Percentiles rank a stretch among this genome's conserved stretches.
phyloP scores from a whole-genome alignment of 2,113 vertebrate genomes.

The Pterocles burchelli region DNA sequence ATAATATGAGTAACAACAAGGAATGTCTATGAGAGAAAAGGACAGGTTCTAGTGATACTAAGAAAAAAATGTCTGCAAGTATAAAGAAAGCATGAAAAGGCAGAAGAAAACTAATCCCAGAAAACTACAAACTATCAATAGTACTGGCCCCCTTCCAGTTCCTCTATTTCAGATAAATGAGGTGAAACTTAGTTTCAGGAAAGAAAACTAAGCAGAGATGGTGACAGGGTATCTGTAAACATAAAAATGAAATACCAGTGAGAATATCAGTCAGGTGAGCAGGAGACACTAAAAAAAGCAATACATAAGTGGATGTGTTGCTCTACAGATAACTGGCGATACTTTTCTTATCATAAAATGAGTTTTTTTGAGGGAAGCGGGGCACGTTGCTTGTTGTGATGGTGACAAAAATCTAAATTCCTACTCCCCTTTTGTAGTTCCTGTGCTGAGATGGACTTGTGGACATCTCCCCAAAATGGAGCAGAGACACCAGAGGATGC shows the following conservation, averaged over 20 bases:
- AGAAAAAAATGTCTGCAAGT: neutral
- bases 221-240: neutral
- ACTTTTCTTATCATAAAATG: neutral
- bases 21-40: neutral
- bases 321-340: neutral
- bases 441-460: neutral
- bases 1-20: neutral
- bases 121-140: neutral
- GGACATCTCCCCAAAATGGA: neutral
- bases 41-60: neutral
- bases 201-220: neutral
- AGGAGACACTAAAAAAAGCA: neutral
- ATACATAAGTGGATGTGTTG: neutral
- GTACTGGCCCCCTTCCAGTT: neutral
- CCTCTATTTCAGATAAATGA: neutral
- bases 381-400: neutral
- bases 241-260: neutral
- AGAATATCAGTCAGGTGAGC: neutral
- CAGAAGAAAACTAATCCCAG: neutral
- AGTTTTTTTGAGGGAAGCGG: fast-evolving
- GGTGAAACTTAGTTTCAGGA: neutral
- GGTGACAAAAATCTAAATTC: neutral
- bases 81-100: neutral
- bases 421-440: neutral
- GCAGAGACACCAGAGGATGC: neutral